Evolutionary conservation across 2,888 invertebrate species (phyloP).

Genomic region (Caenorhabditis parvicauda): DNA sequence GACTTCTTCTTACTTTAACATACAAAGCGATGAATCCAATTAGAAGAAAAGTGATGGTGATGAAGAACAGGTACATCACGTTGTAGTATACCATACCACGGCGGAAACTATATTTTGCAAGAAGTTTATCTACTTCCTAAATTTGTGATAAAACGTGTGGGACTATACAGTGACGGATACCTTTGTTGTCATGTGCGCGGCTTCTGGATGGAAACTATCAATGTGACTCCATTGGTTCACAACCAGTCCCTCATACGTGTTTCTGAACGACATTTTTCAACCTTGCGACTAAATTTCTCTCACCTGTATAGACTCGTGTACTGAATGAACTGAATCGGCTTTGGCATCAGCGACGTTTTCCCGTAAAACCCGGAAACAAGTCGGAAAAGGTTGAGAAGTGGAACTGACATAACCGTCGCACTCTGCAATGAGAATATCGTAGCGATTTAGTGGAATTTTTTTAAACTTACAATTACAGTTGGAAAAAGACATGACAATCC

Average conservation of each 20-base stretch:
- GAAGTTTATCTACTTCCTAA: too few relatives aligned
- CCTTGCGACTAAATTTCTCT: background rate
- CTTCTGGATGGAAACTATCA: too few relatives aligned
- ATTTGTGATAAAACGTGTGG: too few relatives aligned
- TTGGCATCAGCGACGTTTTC: constrained; percentile 50
- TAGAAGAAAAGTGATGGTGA: too few relatives aligned
- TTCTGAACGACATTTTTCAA: constrained; percentile 10
- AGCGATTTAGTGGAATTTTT: background rate
- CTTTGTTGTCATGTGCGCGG: too few relatives aligned
- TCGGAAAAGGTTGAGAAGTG: constrained; percentile 46
- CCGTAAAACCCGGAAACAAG: constrained; percentile 56
- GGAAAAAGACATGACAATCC: constrained; percentile 14
- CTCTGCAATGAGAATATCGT: constrained; percentile 3
- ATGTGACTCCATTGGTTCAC: constrained; percentile 45
- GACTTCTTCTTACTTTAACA: too few relatives aligned
- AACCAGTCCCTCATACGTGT: constrained; percentile 66
- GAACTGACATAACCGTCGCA: constrained; percentile 37
- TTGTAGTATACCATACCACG: too few relatives aligned
- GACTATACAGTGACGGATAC: too few relatives aligned
- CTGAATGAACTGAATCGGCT: constrained; percentile 50
- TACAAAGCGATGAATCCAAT: too few relatives aligned
- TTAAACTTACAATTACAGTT: constrained; percentile 4
- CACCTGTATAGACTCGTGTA: constrained; percentile 34
- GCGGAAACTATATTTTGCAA: too few relatives aligned
- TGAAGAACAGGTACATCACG: too few relatives aligned